phyloP scores from a whole-genome alignment of 2,888 invertebrate genomes.

The Helicoverpa assulta region DNA sequence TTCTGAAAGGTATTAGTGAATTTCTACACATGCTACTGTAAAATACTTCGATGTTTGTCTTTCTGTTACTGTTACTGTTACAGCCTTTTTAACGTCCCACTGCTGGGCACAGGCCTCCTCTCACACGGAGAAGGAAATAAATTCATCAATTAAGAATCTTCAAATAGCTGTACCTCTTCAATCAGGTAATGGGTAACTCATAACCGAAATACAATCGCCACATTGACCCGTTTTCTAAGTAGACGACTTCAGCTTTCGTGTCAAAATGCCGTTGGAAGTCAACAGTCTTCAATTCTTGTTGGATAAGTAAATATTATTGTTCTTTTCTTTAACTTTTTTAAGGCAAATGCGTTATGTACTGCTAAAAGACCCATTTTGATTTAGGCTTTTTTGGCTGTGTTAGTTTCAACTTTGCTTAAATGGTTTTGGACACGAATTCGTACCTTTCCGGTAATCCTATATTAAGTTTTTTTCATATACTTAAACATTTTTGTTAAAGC shows the following conservation, averaged over 20 bases:
- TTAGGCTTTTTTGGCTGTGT: not conserved
- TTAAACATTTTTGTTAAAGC: too few species aligned
- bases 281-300: constrained; percentile 4
- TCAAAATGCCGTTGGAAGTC: constrained; percentile 11
- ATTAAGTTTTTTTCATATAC: too few species aligned
- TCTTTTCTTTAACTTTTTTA: not conserved
- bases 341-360: not conserved
- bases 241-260: constrained; percentile 15
- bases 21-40: too few species aligned
- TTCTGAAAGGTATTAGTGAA: too few species aligned
- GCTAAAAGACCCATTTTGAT: not conserved
- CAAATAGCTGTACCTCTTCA: constrained; percentile 10
- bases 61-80: too few species aligned
- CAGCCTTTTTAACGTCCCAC: too few species aligned
- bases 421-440: too few species aligned
- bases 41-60: too few species aligned
- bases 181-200: constrained; percentile 11
- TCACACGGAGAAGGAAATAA: too few species aligned
- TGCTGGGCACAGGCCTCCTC: too few species aligned
- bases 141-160: not conserved
- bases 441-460: too few species aligned
- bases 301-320: constrained; percentile 1
- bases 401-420: not conserved
- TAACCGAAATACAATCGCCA: constrained; percentile 21
- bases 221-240: constrained; percentile 39